Conservation (phyloP, 1,140 invertebrate genomes). For the Cyrtorhinus lividipennis region DNA sequence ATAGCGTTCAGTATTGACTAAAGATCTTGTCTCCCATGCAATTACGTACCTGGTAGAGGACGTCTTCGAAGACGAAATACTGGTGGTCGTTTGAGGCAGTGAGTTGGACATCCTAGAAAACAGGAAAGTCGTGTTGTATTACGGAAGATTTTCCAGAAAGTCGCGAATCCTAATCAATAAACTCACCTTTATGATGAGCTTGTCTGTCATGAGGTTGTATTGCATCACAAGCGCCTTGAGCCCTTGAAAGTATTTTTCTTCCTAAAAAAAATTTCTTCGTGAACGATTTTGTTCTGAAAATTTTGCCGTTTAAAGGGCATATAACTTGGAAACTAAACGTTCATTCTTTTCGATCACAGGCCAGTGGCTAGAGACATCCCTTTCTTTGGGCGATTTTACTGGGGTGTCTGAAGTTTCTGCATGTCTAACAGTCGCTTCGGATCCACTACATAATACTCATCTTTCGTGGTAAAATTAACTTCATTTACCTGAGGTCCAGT, state of each 20-base stretch:
- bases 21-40: neutral
- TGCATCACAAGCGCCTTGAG: constrained; percentile 70
- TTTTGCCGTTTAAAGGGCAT: neutral
- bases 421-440: too few species aligned
- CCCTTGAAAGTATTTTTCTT: constrained; percentile 64
- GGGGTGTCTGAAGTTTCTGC: too few species aligned
- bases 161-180: neutral
- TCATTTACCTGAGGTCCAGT: constrained; percentile 46
- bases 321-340: too few species aligned
- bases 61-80: constrained; percentile 95
- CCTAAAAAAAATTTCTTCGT: constrained; percentile 50
- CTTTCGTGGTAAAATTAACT: too few species aligned
- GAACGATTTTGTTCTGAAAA: too few species aligned
- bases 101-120: constrained; percentile 68
- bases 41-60: constrained; percentile 78
- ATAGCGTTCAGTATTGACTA: too few species aligned
- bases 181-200: constrained; percentile 73
- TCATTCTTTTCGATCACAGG: constrained; percentile 25
- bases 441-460: too few species aligned
- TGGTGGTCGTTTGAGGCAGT: constrained; percentile 95
- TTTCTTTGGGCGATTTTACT: too few species aligned
- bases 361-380: too few species aligned
- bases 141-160: neutral
- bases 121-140: neutral
- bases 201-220: constrained; percentile 84